Conservation (phyloP, 2,797 vertebrate genomes). For the Todus mexicanus region DNA sequence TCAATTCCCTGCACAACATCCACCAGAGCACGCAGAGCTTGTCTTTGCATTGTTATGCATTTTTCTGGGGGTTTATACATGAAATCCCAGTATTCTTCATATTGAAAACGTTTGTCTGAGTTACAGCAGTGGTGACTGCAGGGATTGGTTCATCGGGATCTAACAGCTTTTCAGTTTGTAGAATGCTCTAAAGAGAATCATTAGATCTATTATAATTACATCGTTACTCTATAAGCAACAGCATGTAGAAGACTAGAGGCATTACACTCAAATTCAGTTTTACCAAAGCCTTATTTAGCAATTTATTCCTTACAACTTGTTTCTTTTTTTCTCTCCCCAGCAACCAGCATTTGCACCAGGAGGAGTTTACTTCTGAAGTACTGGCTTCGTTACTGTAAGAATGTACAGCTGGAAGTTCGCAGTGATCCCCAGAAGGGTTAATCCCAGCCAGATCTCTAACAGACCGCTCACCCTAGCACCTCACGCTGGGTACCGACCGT, state of each 20-base stretch:
- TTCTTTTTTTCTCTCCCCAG: neutral
- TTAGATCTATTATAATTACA: neutral
- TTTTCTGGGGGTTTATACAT: neutral
- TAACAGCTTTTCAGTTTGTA: neutral
- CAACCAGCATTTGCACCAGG: neutral
- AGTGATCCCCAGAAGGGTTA: conserved; percentile 9
- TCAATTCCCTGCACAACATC: neutral
- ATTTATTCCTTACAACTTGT: neutral
- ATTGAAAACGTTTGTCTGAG: neutral
- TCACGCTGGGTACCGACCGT: accelerated
- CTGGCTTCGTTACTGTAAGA: neutral
- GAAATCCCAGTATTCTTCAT: neutral
- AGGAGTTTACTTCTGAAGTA: neutral
- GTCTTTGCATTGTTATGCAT: neutral
- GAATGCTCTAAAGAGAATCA: neutral
- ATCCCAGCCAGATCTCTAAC: conserved; percentile 1
- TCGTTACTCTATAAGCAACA: neutral
- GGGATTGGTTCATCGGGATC: neutral
- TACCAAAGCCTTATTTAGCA: neutral
- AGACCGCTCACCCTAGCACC: neutral
- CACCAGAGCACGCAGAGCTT: neutral
- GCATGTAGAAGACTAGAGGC: neutral
- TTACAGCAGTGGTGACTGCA: neutral
- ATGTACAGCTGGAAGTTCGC: neutral
- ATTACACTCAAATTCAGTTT: neutral